Conservation (phyloP, 2,797 vertebrate species). For the Crocidura indochinensis region DNA sequence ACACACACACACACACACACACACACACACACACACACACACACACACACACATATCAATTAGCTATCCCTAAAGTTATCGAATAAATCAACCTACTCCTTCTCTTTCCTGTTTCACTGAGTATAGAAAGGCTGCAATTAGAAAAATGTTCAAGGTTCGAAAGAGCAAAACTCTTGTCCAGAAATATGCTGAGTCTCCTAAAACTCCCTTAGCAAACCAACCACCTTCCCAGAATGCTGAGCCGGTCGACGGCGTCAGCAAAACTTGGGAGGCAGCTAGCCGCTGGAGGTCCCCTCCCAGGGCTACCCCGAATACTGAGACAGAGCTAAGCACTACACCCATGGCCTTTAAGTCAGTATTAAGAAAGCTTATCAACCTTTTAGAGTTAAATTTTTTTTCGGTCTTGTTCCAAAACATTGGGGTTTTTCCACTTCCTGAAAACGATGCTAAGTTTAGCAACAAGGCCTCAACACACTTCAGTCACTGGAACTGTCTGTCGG, state of each 20-base stretch:
- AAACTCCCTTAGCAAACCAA: conserved; percentile 62
- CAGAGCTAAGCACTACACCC: not conserved
- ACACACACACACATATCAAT: too few species aligned
- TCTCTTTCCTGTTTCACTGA: conserved; percentile 46
- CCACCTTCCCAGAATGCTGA: conserved; percentile 62
- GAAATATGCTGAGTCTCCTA: conserved; percentile 72
- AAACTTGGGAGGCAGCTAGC: not conserved
- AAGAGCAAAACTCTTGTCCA: conserved; percentile 63
- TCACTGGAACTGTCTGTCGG: not conserved
- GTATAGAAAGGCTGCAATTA: conserved; percentile 51
- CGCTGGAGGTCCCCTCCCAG: not conserved
- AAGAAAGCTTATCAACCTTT: conserved; percentile 48
- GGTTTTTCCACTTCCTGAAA: conserved; percentile 52
- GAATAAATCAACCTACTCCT: conserved; percentile 25
- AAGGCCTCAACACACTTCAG: conserved; percentile 51
- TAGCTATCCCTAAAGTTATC: not conserved
- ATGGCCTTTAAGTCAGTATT: conserved; percentile 52
- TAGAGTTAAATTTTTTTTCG: conserved; percentile 53
- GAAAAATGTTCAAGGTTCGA: conserved; percentile 58
- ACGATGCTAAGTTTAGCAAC: conserved; percentile 68
- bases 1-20: too few species aligned
- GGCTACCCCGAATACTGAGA: not conserved
- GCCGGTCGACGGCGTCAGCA: conserved; percentile 40
- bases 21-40: too few species aligned
- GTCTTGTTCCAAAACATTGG: conserved; percentile 42